A percentile compares a stretch with the other conserved stretches of the same genome.
These are phyloP conservation scores for Trypoxylon attenuatum DNA, from an alignment of 2,888 invertebrate species.

Conservation along the genomic window DNA sequence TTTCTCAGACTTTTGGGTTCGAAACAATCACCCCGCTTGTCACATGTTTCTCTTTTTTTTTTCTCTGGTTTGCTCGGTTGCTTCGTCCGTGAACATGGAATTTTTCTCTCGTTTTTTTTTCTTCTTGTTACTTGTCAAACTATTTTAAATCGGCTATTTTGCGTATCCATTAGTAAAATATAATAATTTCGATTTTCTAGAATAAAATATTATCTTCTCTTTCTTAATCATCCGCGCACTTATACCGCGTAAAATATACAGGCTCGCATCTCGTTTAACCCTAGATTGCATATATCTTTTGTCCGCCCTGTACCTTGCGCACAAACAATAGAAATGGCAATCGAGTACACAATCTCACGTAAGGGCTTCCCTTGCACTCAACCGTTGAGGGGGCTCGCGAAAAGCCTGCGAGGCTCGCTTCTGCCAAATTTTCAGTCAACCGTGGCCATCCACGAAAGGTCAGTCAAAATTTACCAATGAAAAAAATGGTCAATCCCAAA, in stretches of 20 bases:
- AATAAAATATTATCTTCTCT: constrained; percentile 46
- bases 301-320: not conserved
- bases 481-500: too few relatives aligned
- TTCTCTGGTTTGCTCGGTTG: constrained; percentile 10
- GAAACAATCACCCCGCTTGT: constrained; percentile 33
- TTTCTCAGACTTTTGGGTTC: constrained; percentile 54
- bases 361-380: constrained; percentile 2
- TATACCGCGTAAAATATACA: constrained; percentile 35
- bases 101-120: not conserved
- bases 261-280: constrained; percentile 19
- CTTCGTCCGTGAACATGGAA: not conserved
- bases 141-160: constrained; percentile 32
- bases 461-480: not conserved
- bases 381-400: not conserved
- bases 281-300: constrained; percentile 24
- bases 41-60: constrained; percentile 1
- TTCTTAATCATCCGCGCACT: constrained; percentile 10
- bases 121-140: constrained; percentile 13
- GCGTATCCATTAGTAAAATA: constrained; percentile 59
- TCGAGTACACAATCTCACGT: constrained; percentile 17
- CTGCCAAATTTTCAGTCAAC: not conserved
- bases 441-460: not conserved
- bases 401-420: not conserved
- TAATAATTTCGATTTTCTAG: constrained; percentile 60
- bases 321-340: constrained; percentile 27